Percentiles rank a stretch among this genome's conserved stretches.
These are phyloP conservation scores for Grammomys dolichurus DNA, from an alignment of 2,113 vertebrate species.

Conservation along the genomic window DNA sequence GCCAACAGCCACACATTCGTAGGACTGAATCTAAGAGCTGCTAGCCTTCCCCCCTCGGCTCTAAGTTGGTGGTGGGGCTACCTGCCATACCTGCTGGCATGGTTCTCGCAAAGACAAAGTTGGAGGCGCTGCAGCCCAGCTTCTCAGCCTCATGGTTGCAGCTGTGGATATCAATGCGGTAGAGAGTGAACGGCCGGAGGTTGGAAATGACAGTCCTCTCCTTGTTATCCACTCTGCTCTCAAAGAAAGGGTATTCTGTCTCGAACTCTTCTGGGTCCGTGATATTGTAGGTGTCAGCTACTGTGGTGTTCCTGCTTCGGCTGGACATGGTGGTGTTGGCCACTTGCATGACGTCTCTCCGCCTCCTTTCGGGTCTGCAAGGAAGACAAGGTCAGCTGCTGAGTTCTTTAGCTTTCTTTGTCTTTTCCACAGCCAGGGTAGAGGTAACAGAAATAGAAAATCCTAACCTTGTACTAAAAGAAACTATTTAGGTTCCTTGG, in stretches of 20 bases:
- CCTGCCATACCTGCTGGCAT: conserved; percentile 93
- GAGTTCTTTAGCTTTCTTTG: background rate
- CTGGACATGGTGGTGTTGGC: conserved; percentile 90
- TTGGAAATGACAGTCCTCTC: conserved; percentile 93
- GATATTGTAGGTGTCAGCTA: conserved; percentile 86
- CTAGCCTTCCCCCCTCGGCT: background rate
- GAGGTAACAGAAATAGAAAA: background rate
- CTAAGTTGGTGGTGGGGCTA: accelerated
- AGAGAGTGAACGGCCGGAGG: conserved; percentile 95
- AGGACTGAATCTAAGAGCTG: background rate
- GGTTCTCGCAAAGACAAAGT: conserved; percentile 97
- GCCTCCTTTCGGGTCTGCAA: conserved; percentile 91
- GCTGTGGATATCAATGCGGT: conserved; percentile 98
- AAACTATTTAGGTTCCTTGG: background rate
- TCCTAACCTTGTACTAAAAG: background rate
- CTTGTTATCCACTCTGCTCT: conserved; percentile 91
- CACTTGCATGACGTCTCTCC: conserved; percentile 91
- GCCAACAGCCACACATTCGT: accelerated
- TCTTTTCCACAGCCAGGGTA: background rate
- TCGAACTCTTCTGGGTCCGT: conserved; percentile 89
- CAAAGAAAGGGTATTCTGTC: conserved; percentile 92
- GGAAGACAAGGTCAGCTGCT: background rate
- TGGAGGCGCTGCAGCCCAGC: conserved; percentile 94
- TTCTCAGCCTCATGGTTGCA: conserved; percentile 95
- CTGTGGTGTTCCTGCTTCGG: conserved; percentile 85